Base-by-base conservation (phyloP, 2,797 vertebrate genomes). In the Argentina silus region DNA sequence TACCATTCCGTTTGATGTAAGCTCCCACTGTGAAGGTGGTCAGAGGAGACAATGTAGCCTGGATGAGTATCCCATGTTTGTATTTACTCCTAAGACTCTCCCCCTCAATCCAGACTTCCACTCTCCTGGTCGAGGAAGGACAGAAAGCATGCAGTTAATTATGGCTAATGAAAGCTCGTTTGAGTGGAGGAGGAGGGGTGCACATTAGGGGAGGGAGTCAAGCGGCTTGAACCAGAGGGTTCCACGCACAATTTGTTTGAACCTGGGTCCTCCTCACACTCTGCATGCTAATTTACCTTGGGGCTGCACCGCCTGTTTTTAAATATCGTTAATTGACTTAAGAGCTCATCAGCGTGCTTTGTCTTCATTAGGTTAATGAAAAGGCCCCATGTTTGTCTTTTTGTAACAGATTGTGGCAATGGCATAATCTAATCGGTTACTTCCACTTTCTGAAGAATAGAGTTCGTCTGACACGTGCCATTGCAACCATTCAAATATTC, bases 281-380 rank as follows among this genome's bases (percentile, higher is more conserved):
- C 89, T 80, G 87, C 88, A 90, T 91, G 88, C 88, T 93, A 92
- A 93, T 93, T 93, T 90, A 92, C 90, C 91, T 93, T 85, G 88
- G 90, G 90, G 92, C 90, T 87, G 83, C 85, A 80, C 89, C 88
- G 89, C 91, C 90, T 93, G 91, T 92, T 92, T 90, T 93, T 90
- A 93, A 93, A 94, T 94, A 94, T 94, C 89, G 91, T 93, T 94
- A 93, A 95, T 93, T 94, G 92, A 92, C 92, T 93, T 94, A 93
- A 93, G 89, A 94, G 91, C 93, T 93, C 92, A 91, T 94, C 92
- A 92, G 84, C 79, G 86, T 87, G 87, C 88, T 93, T 91, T 81
- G 91, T 94, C 93, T 93, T 94, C 94, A 95, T 94, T 94, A 94
- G 90, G 91, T 93, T 95, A 95, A 95, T 93, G 94, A 95, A 93